Evolutionary conservation across 2,797 vertebrate species (phyloP), one percentile per base, ranked within the genome.

Genomic region (Leptatherina wallacei): DNA sequence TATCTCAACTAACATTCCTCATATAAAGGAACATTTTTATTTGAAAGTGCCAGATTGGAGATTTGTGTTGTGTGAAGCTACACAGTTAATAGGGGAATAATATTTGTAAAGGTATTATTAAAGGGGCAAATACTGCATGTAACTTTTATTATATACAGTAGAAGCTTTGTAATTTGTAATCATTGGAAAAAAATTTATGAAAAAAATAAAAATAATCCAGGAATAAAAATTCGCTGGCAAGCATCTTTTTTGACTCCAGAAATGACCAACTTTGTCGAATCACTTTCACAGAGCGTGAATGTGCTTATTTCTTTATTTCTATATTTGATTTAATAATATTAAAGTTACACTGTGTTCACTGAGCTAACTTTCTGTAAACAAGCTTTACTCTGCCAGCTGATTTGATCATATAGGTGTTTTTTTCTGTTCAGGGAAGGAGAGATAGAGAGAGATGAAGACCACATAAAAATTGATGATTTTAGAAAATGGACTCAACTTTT

Each of bases 261-360:
- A 24, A 51, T 20, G 5, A 8, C 18, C 42, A 47, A 47, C 42
- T 20, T 47, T 20, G 42, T 20, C 4, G 4, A 18, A 44, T n/a
- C 3, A 2, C 44, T 47, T 69, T 35, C 18, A 6, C 6, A 57
- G 20, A 32, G 32, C 32, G 24, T 55, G 22, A 24, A 3, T 32
- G 14, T 65, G 30, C 44, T 55, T 36, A 44, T 32, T 1, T 3
- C 61, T 65, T 62, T 56, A 65, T 57, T 65, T 69, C 32, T 38
- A 54, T 1, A 4, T 65, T 65, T 62, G 61, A 65, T 58, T 65
- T 69, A 27, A 35, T 9, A 8, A 40, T 56, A 59, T 63, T 35
- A 49, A 27, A 44, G 4, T 49, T 30, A 11, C 38, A 8, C 9
- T 65, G 47, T 65, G 47, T 33, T 73, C 29, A 20, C 4, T 47